Percentiles rank a stretch among this genome's conserved stretches.
Conservation (phyloP, 2,888 invertebrate species). For the Noctua fimbriata region DNA sequence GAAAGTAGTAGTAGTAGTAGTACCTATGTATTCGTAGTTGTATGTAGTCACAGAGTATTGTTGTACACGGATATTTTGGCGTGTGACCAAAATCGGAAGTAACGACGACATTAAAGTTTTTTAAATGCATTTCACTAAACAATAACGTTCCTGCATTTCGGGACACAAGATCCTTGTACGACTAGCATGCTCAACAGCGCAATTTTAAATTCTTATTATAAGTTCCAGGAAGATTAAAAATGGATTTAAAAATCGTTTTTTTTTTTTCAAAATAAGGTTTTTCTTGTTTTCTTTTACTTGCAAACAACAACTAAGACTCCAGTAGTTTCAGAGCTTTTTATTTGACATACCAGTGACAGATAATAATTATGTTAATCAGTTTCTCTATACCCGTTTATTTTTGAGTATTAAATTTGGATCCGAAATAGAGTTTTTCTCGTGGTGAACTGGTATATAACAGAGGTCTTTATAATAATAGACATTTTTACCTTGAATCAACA, state of each 20-base stretch:
- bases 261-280: not conserved
- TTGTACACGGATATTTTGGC: not conserved
- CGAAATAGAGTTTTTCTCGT: not conserved
- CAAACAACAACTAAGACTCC: not conserved
- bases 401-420: not conserved
- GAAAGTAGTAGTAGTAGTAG: not conserved
- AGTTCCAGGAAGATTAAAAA: too few species aligned
- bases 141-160: not conserved
- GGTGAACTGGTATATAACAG: not conserved
- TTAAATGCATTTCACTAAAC: not conserved
- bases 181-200: not conserved
- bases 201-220: not conserved
- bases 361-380: not conserved
- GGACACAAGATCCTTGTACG: not conserved
- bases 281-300: not conserved
- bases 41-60: not conserved
- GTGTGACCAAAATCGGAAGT: not conserved
- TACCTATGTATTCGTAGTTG: not conserved
- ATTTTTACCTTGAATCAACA: slow-evolving; percentile 51
- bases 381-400: not conserved
- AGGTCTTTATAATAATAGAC: slow-evolving; percentile 25
- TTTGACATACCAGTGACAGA: not conserved
- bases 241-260: not conserved
- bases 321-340: not conserved
- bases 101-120: not conserved